Evolutionary conservation across 2,797 vertebrate species (phyloP).

Genomic region (Tenualosa thibaudeaui): DNA sequence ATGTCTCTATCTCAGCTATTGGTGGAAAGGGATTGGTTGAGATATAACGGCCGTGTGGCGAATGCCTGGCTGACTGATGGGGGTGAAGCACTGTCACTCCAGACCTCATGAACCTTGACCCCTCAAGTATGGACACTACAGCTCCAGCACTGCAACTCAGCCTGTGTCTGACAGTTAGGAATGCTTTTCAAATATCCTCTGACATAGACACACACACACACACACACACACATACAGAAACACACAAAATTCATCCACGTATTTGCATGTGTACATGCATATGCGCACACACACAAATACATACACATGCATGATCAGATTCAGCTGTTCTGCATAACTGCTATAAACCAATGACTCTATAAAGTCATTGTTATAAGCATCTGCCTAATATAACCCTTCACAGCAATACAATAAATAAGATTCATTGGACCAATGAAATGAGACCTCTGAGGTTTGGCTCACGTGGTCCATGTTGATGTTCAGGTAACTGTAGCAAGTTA

Average conservation of each 20-base stretch:
- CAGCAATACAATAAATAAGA: neutral
- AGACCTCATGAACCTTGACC: neutral
- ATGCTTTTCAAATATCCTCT: neutral
- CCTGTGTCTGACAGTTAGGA: neutral
- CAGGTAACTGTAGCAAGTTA: neutral
- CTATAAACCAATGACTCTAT: neutral
- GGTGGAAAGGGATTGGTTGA: neutral
- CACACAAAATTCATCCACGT: neutral
- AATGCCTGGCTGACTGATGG: neutral
- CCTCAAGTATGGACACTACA: constrained; percentile 16
- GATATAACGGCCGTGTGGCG: neutral
- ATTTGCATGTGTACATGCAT: neutral
- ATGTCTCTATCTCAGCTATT: neutral
- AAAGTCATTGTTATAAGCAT: neutral
- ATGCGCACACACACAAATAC: neutral
- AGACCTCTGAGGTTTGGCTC: neutral
- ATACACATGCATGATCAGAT: neutral
- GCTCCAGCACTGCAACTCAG: constrained; percentile 1
- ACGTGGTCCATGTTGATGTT: neutral
- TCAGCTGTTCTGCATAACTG: neutral
- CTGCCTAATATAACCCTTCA: neutral
- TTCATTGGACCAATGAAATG: neutral
- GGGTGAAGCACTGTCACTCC: constrained; percentile 21
- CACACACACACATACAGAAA: neutral
- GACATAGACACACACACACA: neutral